A percentile compares a stretch with the other conserved stretches of the same genome.
Conservation (phyloP, 2,113 vertebrate genomes). For the Ranitomeya variabilis region DNA sequence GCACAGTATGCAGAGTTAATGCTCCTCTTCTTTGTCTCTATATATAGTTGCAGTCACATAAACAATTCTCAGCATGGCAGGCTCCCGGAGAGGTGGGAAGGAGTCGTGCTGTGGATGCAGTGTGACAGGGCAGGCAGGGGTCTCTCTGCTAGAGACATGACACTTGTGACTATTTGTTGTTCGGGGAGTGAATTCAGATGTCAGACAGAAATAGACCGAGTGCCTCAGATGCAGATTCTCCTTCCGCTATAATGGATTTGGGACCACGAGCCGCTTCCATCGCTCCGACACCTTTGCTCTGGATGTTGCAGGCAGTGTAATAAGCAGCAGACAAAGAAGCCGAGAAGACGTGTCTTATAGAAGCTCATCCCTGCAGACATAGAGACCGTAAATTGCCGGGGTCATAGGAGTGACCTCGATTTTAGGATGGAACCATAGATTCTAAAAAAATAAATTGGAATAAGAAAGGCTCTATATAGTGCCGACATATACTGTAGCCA, state of each 20-base stretch:
- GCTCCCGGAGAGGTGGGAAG: not conserved
- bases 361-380: not conserved
- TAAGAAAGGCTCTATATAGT: too few relatives aligned
- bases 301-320: not conserved
- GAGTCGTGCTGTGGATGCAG: not conserved
- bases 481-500: too few relatives aligned
- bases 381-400: not conserved
- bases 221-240: conserved; percentile 1
- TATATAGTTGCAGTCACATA: conserved; percentile 29
- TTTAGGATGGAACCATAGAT: not conserved
- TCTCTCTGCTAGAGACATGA: conserved; percentile 26
- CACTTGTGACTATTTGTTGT: conserved; percentile 17
- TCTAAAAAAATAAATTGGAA: not conserved
- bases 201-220: conserved; percentile 19
- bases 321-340: not conserved
- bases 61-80: conserved; percentile 32
- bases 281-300: not conserved
- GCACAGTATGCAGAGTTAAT: not conserved
- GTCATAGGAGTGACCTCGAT: not conserved
- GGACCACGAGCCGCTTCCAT: not conserved
- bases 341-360: not conserved
- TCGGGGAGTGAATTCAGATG: conserved; percentile 16
- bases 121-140: conserved; percentile 22
- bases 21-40: conserved; percentile 2
- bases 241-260: conserved; percentile 11